Evolutionary conservation across 2,888 invertebrate species (phyloP).

Genomic region (Drosophila formosana): DNA sequence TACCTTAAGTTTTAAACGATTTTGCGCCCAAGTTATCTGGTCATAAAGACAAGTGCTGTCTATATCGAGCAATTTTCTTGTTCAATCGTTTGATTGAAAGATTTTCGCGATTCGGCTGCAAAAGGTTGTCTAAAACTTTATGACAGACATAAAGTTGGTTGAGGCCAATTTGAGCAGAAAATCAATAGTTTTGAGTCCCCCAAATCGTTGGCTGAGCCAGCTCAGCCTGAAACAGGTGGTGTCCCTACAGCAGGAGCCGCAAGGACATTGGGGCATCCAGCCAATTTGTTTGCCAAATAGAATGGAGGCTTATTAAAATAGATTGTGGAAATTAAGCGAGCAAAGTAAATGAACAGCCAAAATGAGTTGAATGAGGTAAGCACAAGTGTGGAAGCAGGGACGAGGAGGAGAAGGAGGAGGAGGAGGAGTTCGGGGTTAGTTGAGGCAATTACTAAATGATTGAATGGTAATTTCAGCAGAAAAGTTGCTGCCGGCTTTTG

Average conservation of each 20-base stretch:
- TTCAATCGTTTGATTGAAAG: constrained; percentile 18
- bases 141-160: constrained; percentile 23
- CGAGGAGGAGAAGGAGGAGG: no score
- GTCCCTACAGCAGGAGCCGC: constrained; percentile 5
- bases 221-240: constrained; percentile 29
- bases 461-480: constrained; percentile 79
- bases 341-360: constrained; percentile 53
- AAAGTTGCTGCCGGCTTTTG: constrained; percentile 61
- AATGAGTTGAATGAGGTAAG: constrained; percentile 44
- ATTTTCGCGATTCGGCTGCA: constrained; percentile 6
- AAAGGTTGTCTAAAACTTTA: constrained; percentile 36
- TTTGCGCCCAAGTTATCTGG: neutral
- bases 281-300: constrained; percentile 61
- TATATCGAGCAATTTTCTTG: constrained; percentile 8
- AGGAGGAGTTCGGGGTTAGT: constrained; percentile 14
- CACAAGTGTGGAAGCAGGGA: neutral
- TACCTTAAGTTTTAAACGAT: neutral
- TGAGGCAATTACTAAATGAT: constrained; percentile 81
- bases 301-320: constrained; percentile 73
- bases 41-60: neutral
- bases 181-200: constrained; percentile 50
- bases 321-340: constrained; percentile 70
- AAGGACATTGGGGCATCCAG: constrained; percentile 25
- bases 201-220: constrained; percentile 1
- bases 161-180: constrained; percentile 34